phyloP scores from a whole-genome alignment of 37 sponge, comb jelly and placozoan species.

The Axinella damicornis region DNA sequence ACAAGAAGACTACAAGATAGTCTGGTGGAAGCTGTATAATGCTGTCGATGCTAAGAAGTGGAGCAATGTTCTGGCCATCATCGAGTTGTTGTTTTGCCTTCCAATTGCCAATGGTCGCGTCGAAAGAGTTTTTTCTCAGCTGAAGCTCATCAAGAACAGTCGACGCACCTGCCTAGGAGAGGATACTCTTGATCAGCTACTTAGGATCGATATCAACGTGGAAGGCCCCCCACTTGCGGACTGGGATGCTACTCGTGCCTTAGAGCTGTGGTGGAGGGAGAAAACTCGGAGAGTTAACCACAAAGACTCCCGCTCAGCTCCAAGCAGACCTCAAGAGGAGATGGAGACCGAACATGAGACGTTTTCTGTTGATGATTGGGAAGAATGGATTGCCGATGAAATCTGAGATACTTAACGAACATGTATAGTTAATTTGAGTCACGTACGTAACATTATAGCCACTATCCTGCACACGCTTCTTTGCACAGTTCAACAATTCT shows the following conservation, averaged over 20 bases:
- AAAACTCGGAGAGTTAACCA: slow-evolving; percentile 61
- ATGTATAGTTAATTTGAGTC: no score
- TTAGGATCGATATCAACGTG: no score
- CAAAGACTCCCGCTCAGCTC: no score
- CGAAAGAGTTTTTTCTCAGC: slow-evolving; percentile 61
- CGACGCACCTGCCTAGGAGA: slow-evolving; percentile 60
- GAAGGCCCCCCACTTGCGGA: slow-evolving; percentile 58
- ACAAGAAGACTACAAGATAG: slow-evolving; percentile 42
- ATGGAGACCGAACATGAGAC: not conserved
- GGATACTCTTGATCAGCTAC: no score
- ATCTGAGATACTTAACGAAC: no score
- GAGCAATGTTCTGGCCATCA: slow-evolving; percentile 45
- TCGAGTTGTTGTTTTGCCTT: slow-evolving; percentile 60
- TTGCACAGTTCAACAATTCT: no score
- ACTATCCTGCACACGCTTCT: no score
- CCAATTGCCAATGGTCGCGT: slow-evolving; percentile 76
- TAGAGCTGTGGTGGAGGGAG: slow-evolving; percentile 65
- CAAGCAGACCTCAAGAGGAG: not conserved
- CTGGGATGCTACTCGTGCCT: slow-evolving; percentile 67
- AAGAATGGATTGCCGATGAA: no score
- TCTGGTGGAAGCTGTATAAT: slow-evolving; percentile 79
- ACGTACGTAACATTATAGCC: no score
- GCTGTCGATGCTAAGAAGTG: no score
- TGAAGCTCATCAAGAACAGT: slow-evolving; percentile 61
- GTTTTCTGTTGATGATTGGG: no score